phyloP scores from a whole-genome alignment of 2,888 invertebrate genomes.

The Polyommatus icarus region DNA sequence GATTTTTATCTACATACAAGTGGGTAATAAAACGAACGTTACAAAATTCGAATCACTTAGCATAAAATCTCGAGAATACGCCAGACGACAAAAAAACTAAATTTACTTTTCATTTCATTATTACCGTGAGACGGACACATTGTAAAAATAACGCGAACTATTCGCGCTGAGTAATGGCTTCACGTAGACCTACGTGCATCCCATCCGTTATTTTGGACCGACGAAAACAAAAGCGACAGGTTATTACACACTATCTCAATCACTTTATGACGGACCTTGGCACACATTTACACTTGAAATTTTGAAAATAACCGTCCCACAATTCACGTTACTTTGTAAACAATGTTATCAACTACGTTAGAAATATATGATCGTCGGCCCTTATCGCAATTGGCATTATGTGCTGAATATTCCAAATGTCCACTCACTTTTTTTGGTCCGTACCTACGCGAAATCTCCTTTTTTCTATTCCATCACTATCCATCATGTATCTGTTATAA shows the following conservation, averaged over 20 bases:
- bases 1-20: constrained; percentile 1
- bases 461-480: neutral
- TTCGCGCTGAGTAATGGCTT: neutral
- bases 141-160: constrained; percentile 20
- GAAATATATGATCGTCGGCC: neutral
- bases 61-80: constrained; percentile 4
- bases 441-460: neutral
- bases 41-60: constrained; percentile 21
- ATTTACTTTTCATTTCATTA: constrained; percentile 18
- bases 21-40: neutral
- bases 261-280: constrained; percentile 10
- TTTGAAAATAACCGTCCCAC: constrained; percentile 14
- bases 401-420: neutral
- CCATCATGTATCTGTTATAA: neutral
- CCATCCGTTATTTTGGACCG: constrained; percentile 12
- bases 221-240: constrained; percentile 29
- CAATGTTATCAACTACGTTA: neutral
- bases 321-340: neutral
- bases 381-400: neutral
- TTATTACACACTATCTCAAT: constrained; percentile 27
- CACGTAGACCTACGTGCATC: neutral
- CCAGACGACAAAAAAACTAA: constrained; percentile 16
- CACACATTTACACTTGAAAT: constrained; percentile 17
- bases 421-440: neutral
- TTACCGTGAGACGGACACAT: neutral